Percentiles rank a stretch among this genome's conserved stretches.
phyloP scores from a whole-genome alignment of 2,888 invertebrate species.

The Cactoblastis cactorum region DNA sequence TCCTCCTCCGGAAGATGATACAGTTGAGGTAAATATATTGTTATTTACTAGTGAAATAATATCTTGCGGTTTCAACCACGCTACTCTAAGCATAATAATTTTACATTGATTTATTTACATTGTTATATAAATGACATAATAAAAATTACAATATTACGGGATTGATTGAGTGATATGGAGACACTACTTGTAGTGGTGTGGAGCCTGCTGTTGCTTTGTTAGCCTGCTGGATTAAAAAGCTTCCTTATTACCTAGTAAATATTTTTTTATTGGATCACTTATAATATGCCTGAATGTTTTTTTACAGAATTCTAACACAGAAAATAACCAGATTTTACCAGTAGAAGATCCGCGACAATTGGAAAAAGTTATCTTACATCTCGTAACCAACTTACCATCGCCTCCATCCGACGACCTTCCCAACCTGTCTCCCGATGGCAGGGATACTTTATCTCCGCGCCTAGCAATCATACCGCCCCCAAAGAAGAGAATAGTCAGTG shows the following conservation, averaged over 20 bases:
- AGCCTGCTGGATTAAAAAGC: no score
- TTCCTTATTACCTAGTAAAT: no score
- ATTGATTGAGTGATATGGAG: no score
- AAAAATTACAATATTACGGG: no score
- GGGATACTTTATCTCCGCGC: conserved; percentile 19
- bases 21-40: conserved; percentile 30
- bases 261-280: no score
- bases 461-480: conserved; percentile 54
- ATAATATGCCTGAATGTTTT: no score
- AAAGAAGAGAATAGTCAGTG: conserved; percentile 52
- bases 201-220: no score
- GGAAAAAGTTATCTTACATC: conserved; percentile 83
- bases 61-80: no score
- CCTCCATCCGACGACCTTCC: conserved; percentile 22
- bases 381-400: conserved; percentile 66
- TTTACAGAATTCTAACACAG: conserved; percentile 31
- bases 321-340: conserved; percentile 38
- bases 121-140: no score
- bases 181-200: no score
- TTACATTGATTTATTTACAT: no score
- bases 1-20: conserved; percentile 27
- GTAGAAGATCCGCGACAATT: conserved; percentile 84
- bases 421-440: background rate
- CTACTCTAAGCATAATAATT: no score
- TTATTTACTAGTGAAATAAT: background rate